These are phyloP conservation scores for Achroia grisella DNA, from an alignment of 1,140 invertebrate species.

Conservation along the genomic window DNA sequence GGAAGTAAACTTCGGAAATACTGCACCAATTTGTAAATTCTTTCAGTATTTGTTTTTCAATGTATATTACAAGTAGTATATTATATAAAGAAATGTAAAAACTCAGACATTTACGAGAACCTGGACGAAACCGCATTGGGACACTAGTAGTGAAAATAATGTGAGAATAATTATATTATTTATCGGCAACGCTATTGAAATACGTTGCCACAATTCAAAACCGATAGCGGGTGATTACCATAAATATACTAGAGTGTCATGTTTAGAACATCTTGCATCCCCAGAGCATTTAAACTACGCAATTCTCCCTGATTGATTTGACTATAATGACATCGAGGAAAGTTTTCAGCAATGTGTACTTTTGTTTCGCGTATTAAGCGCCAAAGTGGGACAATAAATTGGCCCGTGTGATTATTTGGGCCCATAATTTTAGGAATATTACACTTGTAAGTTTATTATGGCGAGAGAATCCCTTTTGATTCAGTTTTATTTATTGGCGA, in stretches of 20 bases:
- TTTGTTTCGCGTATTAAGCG: conserved; percentile 50
- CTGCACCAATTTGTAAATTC: no score
- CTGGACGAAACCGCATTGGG: no score
- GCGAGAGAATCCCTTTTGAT: conserved; percentile 12
- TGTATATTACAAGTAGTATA: no score
- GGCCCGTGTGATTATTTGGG: conserved; percentile 39
- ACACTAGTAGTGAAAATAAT: no score
- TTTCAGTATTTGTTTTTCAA: no score
- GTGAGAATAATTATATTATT: neutral
- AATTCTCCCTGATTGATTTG: conserved; percentile 48
- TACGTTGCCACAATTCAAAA: no score
- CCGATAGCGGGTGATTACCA: conserved; percentile 31
- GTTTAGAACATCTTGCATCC: conserved; percentile 24
- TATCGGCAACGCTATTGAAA: neutral
- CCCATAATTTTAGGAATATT: conserved; percentile 39
- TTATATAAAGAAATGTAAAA: no score
- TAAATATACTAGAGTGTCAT: conserved; percentile 40
- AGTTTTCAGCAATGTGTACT: conserved; percentile 23
- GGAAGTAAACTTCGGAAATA: no score
- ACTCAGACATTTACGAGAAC: no score
- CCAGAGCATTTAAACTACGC: conserved; percentile 28
- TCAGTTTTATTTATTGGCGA: conserved; percentile 3
- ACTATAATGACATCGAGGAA: conserved; percentile 45
- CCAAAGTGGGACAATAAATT: conserved; percentile 52
- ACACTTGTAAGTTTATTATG: conserved; percentile 26